Evolutionary conservation across 2,797 vertebrate species (phyloP), one percentile per base, ranked within the genome.

Genomic region (Aotus griseimembra): DNA sequence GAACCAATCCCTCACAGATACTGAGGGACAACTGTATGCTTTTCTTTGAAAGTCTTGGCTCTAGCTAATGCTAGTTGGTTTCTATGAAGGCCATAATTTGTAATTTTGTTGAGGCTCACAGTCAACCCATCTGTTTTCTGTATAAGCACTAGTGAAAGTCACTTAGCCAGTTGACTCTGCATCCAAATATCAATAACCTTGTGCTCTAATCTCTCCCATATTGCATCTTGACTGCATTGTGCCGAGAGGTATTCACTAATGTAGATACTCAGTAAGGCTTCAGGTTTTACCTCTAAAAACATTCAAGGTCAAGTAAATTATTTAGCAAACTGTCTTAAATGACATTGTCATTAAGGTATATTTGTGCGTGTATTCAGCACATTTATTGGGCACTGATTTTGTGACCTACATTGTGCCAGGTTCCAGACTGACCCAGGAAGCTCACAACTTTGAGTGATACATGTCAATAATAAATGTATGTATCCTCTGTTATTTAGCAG

Each of bases 71-170:
- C 33, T 92, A 90, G 94, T 58, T 87, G 94, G 58, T 94, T 98
- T 96, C 91, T 57, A 94, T 93, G 88, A 94, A 96, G 93, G 26
- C 46, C 52, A 46, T 95, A 41, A 76, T 94, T 88, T 84, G 22
- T 92, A 61, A 83, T 61, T 84, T 76, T 94, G 20, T 48, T 77
- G 76, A 94, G 73, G 39, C 41, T 80, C 41, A 70, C 41, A 93
- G 9, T 80, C 70, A 75, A 28, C 19, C 22, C 33, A 58, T 89
- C 11, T 36, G 19, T 80, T 50, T 83, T 84, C 46, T 95, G 33
- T 75, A n/a, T 92, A 73, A 88, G 48, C 73, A 52, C 33, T 72
- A 81, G 22, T 2, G 82, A 85, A 64, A 86, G 28, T 55, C 55
- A 48, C 24, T 52, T 55, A 70, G 55, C 79, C 76, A 70, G 26